Evolutionary conservation across 2,888 invertebrate species (phyloP).

Genomic region (Carpatolechia fugitivella): DNA sequence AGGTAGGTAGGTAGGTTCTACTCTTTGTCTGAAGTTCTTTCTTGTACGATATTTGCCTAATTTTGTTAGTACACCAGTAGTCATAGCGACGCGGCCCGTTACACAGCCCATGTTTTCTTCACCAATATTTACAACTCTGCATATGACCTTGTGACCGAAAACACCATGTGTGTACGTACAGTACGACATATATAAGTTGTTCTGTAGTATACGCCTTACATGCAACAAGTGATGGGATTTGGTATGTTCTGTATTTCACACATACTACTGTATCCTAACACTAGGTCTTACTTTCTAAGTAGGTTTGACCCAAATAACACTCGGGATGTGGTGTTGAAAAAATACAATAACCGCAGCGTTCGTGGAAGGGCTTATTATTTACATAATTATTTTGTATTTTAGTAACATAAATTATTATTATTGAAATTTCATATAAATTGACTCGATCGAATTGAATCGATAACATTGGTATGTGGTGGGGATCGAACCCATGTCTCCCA

Average conservation of each 20-base stretch:
- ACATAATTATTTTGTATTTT: too few relatives aligned
- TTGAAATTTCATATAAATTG: too few relatives aligned
- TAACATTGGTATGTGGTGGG: too few relatives aligned
- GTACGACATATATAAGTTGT: background rate
- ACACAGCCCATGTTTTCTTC: constrained; percentile 25
- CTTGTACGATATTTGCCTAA: constrained; percentile 49
- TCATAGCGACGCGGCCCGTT: constrained; percentile 38
- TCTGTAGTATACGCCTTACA: background rate
- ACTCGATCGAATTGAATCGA: too few relatives aligned
- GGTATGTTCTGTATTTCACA: background rate
- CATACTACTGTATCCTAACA: background rate
- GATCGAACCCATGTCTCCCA: too few relatives aligned
- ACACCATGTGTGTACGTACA: background rate
- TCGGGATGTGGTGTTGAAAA: too few relatives aligned
- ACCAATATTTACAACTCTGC: constrained; percentile 43
- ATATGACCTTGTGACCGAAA: constrained; percentile 35
- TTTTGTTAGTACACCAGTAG: constrained; percentile 64
- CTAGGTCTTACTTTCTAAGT: background rate
- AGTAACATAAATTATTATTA: too few relatives aligned
- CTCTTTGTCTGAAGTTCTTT: background rate
- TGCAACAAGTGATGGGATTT: background rate
- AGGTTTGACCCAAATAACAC: background rate
- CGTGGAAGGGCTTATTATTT: too few relatives aligned
- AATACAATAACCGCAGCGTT: too few relatives aligned
- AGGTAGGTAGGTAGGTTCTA: too few relatives aligned